Base-by-base conservation (phyloP, 2,113 vertebrate species). In the Campylomormyrus tamandua region DNA sequence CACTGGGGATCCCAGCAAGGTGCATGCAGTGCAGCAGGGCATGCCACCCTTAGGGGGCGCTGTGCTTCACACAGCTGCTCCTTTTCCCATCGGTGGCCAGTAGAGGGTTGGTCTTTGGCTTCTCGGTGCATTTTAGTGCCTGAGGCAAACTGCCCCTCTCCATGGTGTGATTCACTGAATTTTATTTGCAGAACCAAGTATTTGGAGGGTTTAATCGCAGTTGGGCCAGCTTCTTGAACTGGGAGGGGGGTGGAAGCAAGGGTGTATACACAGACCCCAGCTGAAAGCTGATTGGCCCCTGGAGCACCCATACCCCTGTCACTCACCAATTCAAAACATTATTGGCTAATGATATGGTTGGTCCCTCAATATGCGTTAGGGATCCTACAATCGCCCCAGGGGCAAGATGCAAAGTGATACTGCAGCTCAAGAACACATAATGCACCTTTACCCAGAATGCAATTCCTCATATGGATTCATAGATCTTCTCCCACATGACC, bases 401-500 rank as follows among this genome's bases (percentile, higher is more conserved):
- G 74, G 74, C 3, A 35, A 80, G 74, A 39, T 42, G 74, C 74
- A 80, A 42, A 80, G n/a, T 31, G 31, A 74, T 13, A 74, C 31
- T 74, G n/a, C 66, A 74, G 35, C 35, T 42, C 0, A 42, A 35
- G 35, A 80, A 42, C 35, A 42, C 74, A 39, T 7, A 80, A 39
- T 42, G 74, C 31, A 31, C 31, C 31, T 42, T 80, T 80, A 42
- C 74, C 74, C 74, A 80, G 74, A 80, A 80, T 80, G 74, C 74
- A 80, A 8, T 80, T 42, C 35, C 31, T 39, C 13, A 80, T 31
- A 13, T 35, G 35, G 13, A 91, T 90, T 88, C 91, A 90, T 90
- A 86, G 45, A 70, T 53, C 52, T 86, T 89, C 70, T 90, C 15
- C 91, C 86, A 93, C 93, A 89, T 62, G 70, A 77, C 74, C 90